Evolutionary conservation across 1,140 invertebrate genomes (phyloP).

Genomic region (Lanistes nyassanus): DNA sequence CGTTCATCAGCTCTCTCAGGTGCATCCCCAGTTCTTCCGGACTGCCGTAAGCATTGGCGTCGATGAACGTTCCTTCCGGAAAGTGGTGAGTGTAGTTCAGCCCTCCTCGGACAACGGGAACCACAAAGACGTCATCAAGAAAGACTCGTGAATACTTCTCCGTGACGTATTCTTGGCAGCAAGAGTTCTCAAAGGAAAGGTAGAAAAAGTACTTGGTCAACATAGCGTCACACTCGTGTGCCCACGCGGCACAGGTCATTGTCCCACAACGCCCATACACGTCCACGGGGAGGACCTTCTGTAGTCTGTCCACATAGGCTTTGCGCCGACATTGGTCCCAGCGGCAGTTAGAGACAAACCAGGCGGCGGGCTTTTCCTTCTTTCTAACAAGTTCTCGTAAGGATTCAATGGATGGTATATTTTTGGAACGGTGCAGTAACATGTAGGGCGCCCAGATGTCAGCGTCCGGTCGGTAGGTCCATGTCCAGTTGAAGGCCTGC

Average conservation of each 20-base stretch:
- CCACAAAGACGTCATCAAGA: constrained; percentile 54
- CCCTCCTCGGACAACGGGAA: constrained; percentile 71
- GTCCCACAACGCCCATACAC: constrained; percentile 45
- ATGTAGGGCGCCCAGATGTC: constrained; percentile 16
- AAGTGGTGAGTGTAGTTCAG: constrained; percentile 62
- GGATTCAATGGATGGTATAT: background rate
- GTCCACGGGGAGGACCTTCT: constrained; percentile 38
- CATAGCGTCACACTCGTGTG: constrained; percentile 61
- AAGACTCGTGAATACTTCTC: constrained; percentile 58
- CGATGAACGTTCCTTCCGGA: constrained; percentile 83
- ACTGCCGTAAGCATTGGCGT: constrained; percentile 93
- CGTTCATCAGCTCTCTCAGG: constrained; percentile 72
- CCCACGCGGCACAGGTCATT: constrained; percentile 59
- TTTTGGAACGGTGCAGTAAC: background rate
- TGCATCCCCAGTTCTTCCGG: constrained; percentile 88
- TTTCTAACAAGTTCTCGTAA: constrained; percentile 19
- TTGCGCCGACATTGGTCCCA: constrained; percentile 22
- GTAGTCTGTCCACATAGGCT: constrained; percentile 34
- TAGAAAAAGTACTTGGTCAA: constrained; percentile 76
- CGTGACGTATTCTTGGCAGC: constrained; percentile 64
- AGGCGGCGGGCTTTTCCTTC: constrained; percentile 65
- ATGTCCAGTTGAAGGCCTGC: constrained; percentile 31
- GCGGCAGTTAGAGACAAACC: constrained; percentile 72
- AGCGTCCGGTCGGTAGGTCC: background rate
- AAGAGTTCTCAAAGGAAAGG: constrained; percentile 63